Conservation (phyloP, 2,113 vertebrate genomes). For the Morphnarchus princeps region DNA sequence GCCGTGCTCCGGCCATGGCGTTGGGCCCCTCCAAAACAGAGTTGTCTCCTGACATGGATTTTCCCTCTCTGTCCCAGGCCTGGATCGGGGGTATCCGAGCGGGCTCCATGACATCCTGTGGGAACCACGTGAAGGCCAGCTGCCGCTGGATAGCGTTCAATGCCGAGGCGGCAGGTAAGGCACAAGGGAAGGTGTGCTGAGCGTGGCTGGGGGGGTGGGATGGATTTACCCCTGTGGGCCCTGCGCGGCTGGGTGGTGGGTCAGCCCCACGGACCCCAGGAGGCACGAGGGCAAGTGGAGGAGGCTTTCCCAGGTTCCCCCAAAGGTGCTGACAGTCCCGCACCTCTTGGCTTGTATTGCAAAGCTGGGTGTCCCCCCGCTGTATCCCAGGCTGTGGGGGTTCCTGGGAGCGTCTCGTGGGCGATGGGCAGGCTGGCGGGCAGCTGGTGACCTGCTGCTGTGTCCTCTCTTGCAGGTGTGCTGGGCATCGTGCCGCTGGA, state of each 20-base stretch:
- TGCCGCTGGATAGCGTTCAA: constrained; percentile 83
- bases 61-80: constrained; percentile 68
- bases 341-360: not conserved
- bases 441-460: not conserved
- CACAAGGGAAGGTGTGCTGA: not conserved
- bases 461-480: constrained; percentile 71
- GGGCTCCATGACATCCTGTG: constrained; percentile 70
- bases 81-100: constrained; percentile 85
- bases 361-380: accelerated
- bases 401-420: not conserved
- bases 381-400: not conserved
- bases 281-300: accelerated
- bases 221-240: not conserved
- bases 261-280: not conserved
- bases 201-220: accelerated
- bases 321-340: not conserved
- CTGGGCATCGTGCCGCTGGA: constrained; percentile 83
- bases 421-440: not conserved
- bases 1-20: accelerated
- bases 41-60: not conserved
- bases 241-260: not conserved
- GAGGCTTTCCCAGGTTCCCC: not conserved
- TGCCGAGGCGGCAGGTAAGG: constrained; percentile 80
- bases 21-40: not conserved
- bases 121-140: constrained; percentile 87